Evolutionary conservation across 2,113 vertebrate genomes (phyloP).

Genomic region (Pterophyllum scalare): DNA sequence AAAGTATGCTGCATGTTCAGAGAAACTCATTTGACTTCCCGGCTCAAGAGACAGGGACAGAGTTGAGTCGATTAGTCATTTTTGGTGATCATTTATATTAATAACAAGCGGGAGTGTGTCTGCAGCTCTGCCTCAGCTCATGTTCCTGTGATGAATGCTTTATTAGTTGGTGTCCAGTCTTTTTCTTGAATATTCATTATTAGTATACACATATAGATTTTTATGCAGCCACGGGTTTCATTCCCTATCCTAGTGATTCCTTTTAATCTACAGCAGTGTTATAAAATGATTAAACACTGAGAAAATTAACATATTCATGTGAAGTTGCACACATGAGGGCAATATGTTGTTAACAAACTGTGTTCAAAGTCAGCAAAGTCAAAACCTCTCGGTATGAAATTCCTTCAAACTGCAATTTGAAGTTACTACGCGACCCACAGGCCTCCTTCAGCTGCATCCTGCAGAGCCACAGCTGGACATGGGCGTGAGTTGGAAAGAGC

Average conservation of each 20-base stretch:
- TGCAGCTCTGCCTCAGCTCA: slow-evolving; percentile 57
- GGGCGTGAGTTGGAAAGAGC: slow-evolving; percentile 29
- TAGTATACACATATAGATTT: slow-evolving; percentile 59
- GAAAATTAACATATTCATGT: slow-evolving; percentile 36
- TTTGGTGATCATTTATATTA: slow-evolving; percentile 70
- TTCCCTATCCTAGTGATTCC: slow-evolving; percentile 30
- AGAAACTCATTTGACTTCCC: slow-evolving; percentile 45
- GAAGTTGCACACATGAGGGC: slow-evolving; percentile 18
- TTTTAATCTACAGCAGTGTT: slow-evolving; percentile 38
- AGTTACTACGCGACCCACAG: slow-evolving; percentile 40
- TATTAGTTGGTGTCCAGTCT: slow-evolving; percentile 61
- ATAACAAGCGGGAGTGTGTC: slow-evolving; percentile 60
- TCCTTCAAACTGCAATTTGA: slow-evolving; percentile 21
- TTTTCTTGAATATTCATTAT: slow-evolving; percentile 70
- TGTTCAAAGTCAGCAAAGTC: not conserved
- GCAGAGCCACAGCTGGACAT: slow-evolving; percentile 48
- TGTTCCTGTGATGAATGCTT: slow-evolving; percentile 71
- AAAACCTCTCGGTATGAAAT: slow-evolving; percentile 20
- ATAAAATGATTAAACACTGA: slow-evolving; percentile 30
- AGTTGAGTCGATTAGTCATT: slow-evolving; percentile 61
- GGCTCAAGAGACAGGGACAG: slow-evolving; percentile 23
- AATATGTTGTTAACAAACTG: not conserved
- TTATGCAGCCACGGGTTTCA: slow-evolving; percentile 48
- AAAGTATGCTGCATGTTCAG: slow-evolving; percentile 32
- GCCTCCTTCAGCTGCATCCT: slow-evolving; percentile 37